phyloP scores from a whole-genome alignment of 1,140 invertebrate species.

The Magallana angulata region DNA sequence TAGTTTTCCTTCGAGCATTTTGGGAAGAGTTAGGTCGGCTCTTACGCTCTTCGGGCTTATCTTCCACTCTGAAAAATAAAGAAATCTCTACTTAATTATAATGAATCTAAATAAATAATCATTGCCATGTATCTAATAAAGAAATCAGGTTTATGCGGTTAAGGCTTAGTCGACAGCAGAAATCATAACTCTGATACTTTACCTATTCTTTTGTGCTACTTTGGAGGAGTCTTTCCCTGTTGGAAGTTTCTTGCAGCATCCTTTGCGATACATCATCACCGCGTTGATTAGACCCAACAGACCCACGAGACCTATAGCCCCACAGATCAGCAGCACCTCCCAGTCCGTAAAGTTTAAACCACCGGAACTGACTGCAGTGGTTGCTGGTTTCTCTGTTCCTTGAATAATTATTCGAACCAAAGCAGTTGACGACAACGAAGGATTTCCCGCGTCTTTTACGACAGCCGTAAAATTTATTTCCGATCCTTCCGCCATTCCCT shows the following conservation, averaged over 20 bases:
- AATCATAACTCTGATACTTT: too few species aligned
- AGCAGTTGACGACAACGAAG: background rate
- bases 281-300: background rate
- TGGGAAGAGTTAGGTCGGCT: too few species aligned
- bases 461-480: slow-evolving; percentile 2
- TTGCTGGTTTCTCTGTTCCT: background rate
- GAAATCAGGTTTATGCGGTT: too few species aligned
- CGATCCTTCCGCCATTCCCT: background rate
- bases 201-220: too few species aligned
- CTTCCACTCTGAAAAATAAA: too few species aligned
- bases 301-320: background rate
- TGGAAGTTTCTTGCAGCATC: background rate
- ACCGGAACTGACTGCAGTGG: background rate
- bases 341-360: background rate
- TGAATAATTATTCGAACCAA: background rate
- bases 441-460: background rate
- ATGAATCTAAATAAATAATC: too few species aligned
- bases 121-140: too few species aligned
- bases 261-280: background rate
- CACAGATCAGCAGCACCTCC: background rate
- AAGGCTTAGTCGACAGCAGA: too few species aligned
- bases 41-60: too few species aligned
- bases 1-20: too few species aligned
- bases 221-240: background rate
- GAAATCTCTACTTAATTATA: too few species aligned